Evolutionary conservation across 2,797 vertebrate species (phyloP), one percentile per base, ranked within the genome.

Genomic region (Microctenopoma steveboyesi): DNA sequence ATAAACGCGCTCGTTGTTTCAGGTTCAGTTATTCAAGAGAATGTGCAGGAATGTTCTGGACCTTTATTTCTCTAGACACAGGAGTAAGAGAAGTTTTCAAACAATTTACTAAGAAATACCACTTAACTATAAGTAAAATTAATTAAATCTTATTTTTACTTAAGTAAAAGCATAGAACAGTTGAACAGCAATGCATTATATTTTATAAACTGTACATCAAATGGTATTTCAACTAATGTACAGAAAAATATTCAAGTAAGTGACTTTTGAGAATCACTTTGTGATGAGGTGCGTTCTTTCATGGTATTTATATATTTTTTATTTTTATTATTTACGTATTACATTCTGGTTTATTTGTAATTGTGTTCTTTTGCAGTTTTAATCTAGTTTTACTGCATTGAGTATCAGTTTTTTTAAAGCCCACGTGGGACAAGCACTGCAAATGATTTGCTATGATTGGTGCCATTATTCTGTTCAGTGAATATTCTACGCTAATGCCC

Each of bases 391-490:
- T 62, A 57, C 68, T 40, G 28, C 28, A 12, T 53, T 37, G 14
- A 25, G 15, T n/a, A 27, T 60, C 56, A 14, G 51, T 62, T 64
- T 64, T 64, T 55, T 35, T 5, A 42, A 53, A 69, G 15, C 33
- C 51, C 47, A 57, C 57, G 56, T 54, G 62, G 43, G 48, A 81
- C 15, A 27, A 37, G 40, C 13, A 10, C 7, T 28, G 47, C 47
- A 70, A 67, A 74, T 74, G 33, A 74, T 66, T 52, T 53, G 48
- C 35, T 22, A 3, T 35, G 22, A 76, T 59, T 69, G 37, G 28
- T 40, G 35, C 16, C 18, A 69, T 76, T 66, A 56, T 64, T 76
- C 42, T 9, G 35, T 56, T 72, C 56, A 25, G 30, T 65, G 45
- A 70, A 51, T 37, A 67, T 30, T 47, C 54, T 25, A 6, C 14